Evolutionary conservation across 2,113 vertebrate species (phyloP).

Genomic region (Kryptolebias marmoratus): DNA sequence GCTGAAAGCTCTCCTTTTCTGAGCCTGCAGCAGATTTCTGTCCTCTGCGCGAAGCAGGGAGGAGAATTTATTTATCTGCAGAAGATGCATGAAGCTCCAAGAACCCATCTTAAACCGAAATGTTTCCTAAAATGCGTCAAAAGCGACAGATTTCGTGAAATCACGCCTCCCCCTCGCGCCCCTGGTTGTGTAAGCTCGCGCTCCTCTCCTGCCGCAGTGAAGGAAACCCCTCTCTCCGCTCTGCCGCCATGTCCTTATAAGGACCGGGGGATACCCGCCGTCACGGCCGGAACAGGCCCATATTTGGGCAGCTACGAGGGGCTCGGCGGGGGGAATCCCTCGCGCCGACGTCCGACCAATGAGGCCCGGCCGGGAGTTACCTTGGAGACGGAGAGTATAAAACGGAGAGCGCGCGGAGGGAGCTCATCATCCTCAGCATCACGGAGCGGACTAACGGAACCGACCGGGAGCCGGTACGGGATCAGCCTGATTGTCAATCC

Average conservation of each 20-base stretch:
- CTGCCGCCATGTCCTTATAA: slow-evolving; percentile 86
- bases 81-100: no score
- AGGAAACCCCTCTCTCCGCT: slow-evolving; percentile 74
- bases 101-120: no score
- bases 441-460: slow-evolving; percentile 24
- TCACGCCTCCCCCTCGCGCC: neutral
- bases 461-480: slow-evolving; percentile 33
- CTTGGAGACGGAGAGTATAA: slow-evolving; percentile 84
- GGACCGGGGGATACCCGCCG: slow-evolving; percentile 83
- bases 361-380: slow-evolving; percentile 78
- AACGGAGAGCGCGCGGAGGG: slow-evolving; percentile 61
- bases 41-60: no score
- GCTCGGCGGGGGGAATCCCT: slow-evolving; percentile 90
- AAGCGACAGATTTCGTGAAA: neutral
- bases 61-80: no score
- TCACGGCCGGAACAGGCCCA: slow-evolving; percentile 86
- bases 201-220: slow-evolving; percentile 63
- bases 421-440: slow-evolving; percentile 53
- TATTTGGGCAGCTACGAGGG: slow-evolving; percentile 88
- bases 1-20: neutral
- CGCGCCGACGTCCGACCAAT: slow-evolving; percentile 83
- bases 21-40: no score
- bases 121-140: neutral
- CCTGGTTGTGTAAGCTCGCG: slow-evolving; percentile 41
- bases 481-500: slow-evolving; percentile 18